phyloP scores from a whole-genome alignment of 1,140 invertebrate genomes.

The Achroia grisella region DNA sequence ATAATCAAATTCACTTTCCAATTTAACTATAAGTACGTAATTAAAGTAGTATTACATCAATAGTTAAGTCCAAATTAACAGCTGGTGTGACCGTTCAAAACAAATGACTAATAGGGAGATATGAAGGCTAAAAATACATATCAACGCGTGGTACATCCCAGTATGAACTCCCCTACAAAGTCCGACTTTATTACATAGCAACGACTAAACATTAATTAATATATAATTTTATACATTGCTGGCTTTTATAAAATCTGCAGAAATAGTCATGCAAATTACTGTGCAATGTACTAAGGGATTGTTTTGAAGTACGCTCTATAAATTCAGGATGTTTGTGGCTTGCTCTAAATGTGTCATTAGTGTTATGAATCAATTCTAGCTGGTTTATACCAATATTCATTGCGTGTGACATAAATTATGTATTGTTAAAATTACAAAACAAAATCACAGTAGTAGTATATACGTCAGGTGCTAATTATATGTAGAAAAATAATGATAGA shows the following conservation, averaged over 20 bases:
- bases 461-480: too few relatives aligned
- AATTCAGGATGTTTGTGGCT: background rate
- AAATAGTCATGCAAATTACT: too few relatives aligned
- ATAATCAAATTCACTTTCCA: too few relatives aligned
- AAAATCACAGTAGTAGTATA: too few relatives aligned
- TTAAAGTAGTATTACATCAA: too few relatives aligned
- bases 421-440: too few relatives aligned
- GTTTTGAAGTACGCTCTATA: background rate
- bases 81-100: constrained; percentile 7
- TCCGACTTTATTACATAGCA: constrained; percentile 7
- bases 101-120: constrained; percentile 43
- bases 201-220: background rate
- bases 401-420: too few relatives aligned
- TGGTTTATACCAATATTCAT: too few relatives aligned
- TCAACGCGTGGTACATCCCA: constrained; percentile 36
- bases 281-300: too few relatives aligned
- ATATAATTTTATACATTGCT: constrained; percentile 7
- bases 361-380: constrained; percentile 25
- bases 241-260: background rate
- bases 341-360: constrained; percentile 43
- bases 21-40: too few relatives aligned
- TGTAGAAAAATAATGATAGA: too few relatives aligned
- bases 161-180: constrained; percentile 21
- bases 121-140: constrained; percentile 42
- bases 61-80: background rate